Base-by-base conservation (phyloP, 1,140 invertebrate species). In the Littorina saxatilis region DNA sequence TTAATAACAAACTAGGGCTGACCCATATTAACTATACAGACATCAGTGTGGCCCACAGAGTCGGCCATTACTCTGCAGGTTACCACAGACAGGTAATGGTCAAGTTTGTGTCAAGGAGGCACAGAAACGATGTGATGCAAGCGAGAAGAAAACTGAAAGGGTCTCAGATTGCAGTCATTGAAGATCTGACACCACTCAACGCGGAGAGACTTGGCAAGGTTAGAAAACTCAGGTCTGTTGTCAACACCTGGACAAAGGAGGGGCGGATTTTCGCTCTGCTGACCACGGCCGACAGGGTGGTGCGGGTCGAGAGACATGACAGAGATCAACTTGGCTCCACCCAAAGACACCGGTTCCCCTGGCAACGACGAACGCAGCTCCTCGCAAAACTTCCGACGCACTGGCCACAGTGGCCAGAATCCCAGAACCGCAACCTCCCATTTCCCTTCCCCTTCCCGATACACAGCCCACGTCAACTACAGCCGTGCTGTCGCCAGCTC, bases 211-310 rank as follows among this genome's bases (percentile, higher is more conserved):
- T 68, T 32, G 15, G 23, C 66, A 7, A 39, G 66, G 23, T 68
- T 17, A 29, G 66, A 17, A 23, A 5, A 17, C 66, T 39, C 66
- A 29, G 17, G 29, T 23, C 32, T 20, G 66, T 68, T 2, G 39
- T 39, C 32, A 40, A 5, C 66, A 35, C 29, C 66, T 68, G 66
- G 66, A 68, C 35, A 32, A 68, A 68, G 63, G 35, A 68, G 32
- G 66, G 66, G 2, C 2, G 35, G 11, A 37, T 68, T 17, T 15
- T 68, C 2, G 66, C 66, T 17, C 35, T 68, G 35, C 66, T 68
- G 35, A 20, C 35, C 2, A 35, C 37, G 9, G 39, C n/a, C n/a
- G n/a, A 39, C 3, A 68, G 35, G 5, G 66, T 68, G 0, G 1
- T 68, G 9, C 5, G 17, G 43, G 35, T 68, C 13, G 35, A 39